phyloP scores from a whole-genome alignment of 2,888 invertebrate species.

The Pogonocherus hispidulus region DNA sequence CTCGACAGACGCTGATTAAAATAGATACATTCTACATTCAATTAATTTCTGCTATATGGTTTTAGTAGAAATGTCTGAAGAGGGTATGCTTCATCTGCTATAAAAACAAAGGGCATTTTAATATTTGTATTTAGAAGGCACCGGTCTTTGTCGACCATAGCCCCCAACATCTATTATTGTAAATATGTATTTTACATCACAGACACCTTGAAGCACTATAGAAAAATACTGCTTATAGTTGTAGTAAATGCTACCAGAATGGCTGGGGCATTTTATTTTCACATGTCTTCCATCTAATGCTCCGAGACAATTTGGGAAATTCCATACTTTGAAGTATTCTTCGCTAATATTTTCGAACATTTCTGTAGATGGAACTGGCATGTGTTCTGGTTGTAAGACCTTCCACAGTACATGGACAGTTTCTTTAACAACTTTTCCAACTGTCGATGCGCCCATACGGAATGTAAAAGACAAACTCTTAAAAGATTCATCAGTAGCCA shows the following conservation, averaged over 20 bases:
- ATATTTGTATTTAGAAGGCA: not conserved
- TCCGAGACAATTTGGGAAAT: not conserved
- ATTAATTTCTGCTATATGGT: not conserved
- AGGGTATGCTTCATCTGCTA: not conserved
- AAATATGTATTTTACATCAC: not conserved
- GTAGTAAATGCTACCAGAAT: not conserved
- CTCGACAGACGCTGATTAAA: not conserved
- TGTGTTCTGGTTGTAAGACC: not conserved
- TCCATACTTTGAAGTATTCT: not conserved
- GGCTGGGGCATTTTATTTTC: not conserved
- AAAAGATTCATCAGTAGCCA: not conserved
- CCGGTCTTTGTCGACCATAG: not conserved
- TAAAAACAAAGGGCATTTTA: not conserved
- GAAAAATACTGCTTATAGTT: not conserved
- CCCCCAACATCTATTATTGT: not conserved
- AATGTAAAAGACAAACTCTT: not conserved
- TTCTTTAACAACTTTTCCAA: not conserved
- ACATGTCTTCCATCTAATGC: not conserved
- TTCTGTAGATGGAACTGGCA: not conserved
- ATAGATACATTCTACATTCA: not conserved
- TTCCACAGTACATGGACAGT: not conserved
- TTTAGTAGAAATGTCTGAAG: not conserved
- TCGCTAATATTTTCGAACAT: not conserved
- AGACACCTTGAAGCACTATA: not conserved
- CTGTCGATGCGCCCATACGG: not conserved